phyloP scores from a whole-genome alignment of 2,797 vertebrate genomes.

The Enteromius fasciolatus region DNA sequence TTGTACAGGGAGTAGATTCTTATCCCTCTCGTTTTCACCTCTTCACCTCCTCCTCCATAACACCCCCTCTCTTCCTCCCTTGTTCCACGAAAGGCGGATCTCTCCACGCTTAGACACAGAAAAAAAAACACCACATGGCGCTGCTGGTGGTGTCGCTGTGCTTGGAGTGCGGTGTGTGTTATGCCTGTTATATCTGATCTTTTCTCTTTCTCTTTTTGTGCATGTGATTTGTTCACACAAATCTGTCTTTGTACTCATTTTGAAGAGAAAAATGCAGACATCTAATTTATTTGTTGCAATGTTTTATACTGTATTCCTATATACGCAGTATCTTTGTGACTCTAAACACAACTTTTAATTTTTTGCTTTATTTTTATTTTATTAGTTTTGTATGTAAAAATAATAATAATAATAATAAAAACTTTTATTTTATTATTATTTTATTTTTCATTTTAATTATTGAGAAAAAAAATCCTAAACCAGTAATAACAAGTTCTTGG shows the following conservation, averaged over 20 bases:
- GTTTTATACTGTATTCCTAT: not conserved
- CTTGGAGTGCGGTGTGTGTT: conserved; percentile 43
- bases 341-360: not conserved
- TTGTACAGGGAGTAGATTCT: conserved; percentile 75
- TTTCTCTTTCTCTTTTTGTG: conserved; percentile 39
- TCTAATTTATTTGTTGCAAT: not conserved
- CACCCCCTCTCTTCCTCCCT: conserved; percentile 79
- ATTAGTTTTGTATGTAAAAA: no score
- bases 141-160: conserved; percentile 33
- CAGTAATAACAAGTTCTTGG: not conserved
- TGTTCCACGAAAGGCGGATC: conserved; percentile 85
- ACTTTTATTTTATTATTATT: not conserved
- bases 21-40: conserved; percentile 70
- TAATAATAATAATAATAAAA: no score
- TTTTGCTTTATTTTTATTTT: not conserved
- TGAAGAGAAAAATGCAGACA: conserved; percentile 19
- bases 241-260: conserved; percentile 39
- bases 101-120: conserved; percentile 69
- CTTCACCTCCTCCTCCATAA: conserved; percentile 66
- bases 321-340: not conserved
- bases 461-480: not conserved
- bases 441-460: not conserved
- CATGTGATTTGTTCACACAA: conserved; percentile 40
- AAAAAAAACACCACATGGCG: conserved; percentile 66
- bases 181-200: conserved; percentile 13